Conservation (phyloP, 2,888 invertebrate species). For the Stratiomys singularior region DNA sequence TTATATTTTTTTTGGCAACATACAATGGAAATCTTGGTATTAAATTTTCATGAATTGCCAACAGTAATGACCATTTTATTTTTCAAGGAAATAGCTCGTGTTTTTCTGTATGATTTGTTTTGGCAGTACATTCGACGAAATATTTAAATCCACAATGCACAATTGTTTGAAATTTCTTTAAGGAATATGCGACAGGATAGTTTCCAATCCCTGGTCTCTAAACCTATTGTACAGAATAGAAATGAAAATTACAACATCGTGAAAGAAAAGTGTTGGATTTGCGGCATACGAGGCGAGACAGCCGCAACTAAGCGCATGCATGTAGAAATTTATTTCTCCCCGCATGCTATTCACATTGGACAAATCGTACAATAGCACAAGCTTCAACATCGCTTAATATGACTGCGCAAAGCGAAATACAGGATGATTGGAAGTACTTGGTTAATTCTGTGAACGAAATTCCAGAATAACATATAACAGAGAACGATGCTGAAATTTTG, state of each 20-base stretch:
- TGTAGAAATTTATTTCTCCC: conserved; percentile 7
- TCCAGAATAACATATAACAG: no score
- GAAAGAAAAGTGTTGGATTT: not conserved
- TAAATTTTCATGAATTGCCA: no score
- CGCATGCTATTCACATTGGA: not conserved
- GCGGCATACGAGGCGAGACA: not conserved
- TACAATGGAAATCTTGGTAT: no score
- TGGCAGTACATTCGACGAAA: no score
- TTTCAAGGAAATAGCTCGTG: no score
- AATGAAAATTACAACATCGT: conserved; percentile 27
- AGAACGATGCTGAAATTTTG: not conserved
- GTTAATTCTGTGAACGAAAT: no score
- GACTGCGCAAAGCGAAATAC: not conserved
- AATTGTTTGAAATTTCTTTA: no score
- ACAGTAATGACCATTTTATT: no score
- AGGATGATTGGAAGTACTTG: not conserved
- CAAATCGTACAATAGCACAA: not conserved
- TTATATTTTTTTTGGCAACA: no score
- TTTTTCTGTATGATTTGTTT: no score
- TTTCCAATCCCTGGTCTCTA: not conserved
- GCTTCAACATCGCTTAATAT: not conserved
- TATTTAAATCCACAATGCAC: no score
- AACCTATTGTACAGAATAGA: not conserved
- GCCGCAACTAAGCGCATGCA: not conserved
- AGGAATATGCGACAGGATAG: not conserved